Base-by-base conservation (phyloP, 1,140 invertebrate genomes). In the Pteromalus puparum region DNA sequence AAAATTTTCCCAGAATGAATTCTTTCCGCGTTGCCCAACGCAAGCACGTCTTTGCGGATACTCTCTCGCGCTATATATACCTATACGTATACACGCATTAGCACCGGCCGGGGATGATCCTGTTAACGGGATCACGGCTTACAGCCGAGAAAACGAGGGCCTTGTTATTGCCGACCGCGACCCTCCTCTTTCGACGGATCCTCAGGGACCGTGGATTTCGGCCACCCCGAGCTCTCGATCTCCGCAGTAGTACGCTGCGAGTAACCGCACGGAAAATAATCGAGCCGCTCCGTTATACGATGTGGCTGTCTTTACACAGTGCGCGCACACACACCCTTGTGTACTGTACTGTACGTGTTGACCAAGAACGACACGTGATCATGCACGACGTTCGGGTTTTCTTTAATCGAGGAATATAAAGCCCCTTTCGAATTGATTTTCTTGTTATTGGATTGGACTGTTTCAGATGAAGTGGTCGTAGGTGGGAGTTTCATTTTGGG, bases 61-160 rank as follows among this genome's bases (percentile, higher is more conserved):
- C 38, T 42, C 38, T 42, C 38, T 0, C 38, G 38, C 38, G 2
- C 53, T 67, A 53, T 46, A 42, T 65, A 26, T 46, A 34, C 2
- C 5, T 34, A 15, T 26, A 21, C 13, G 3, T 28, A 81, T 79
- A 15, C 18, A 21, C n/a, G 21, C 30, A 81, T 79, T 81, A 81
- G 46, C 65, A 15, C 12, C 38, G 18, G 30, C 12, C 15, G 30
- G 30, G 84, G 79, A 84, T 87, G 84, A 88, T 88, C 85, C 75
- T 83, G 85, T 87, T 87, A 86, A 85, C 85, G 72, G 85, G 85
- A 88, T 88, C 77, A 86, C 53, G 81, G 79, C 75, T 87, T 85
- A 83, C 67, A 1, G 3, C 28, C 46, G 26, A 84, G 46, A 65
- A 84, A 83, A 82, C 61, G 76, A 83, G 78, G 81, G 84, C 77